These are phyloP conservation scores for Zygogramma bicolorata DNA, from an alignment of 2,888 invertebrate genomes.

Conservation along the genomic window DNA sequence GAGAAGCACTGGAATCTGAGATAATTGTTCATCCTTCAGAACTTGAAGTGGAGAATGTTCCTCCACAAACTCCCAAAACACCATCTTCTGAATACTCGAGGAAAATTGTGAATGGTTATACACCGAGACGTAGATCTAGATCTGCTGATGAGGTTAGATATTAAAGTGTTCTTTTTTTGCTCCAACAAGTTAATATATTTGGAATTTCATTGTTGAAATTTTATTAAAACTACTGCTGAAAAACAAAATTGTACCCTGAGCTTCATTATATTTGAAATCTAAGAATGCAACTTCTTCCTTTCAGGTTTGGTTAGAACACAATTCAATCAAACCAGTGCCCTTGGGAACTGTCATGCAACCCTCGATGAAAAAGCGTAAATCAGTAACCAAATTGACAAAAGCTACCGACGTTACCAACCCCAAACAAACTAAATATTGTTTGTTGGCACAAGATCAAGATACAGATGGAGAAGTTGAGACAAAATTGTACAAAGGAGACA, in stretches of 20 bases:
- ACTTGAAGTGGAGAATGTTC: constrained; percentile 23
- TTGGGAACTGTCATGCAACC: constrained; percentile 92
- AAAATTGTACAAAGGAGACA: constrained; percentile 79
- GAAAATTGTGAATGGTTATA: constrained; percentile 13
- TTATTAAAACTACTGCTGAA: too few relatives aligned
- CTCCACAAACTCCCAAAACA: constrained; percentile 26
- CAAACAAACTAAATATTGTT: constrained; percentile 85
- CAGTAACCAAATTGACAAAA: constrained; percentile 75
- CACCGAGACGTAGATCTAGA: constrained; percentile 32
- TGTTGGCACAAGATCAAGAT: constrained; percentile 93
- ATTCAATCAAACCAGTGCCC: constrained; percentile 82
- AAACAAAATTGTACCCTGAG: too few relatives aligned
- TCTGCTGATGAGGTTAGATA: constrained; percentile 35
- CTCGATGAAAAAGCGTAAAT: constrained; percentile 82
- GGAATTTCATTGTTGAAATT: not conserved
- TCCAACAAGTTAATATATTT: not conserved
- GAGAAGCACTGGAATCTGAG: constrained; percentile 46
- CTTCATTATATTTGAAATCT: too few relatives aligned
- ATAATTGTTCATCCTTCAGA: constrained; percentile 33
- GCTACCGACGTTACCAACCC: constrained; percentile 77
- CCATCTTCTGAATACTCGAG: constrained; percentile 11
- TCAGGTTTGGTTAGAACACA: constrained; percentile 87
- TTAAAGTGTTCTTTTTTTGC: not conserved
- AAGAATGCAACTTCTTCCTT: too few relatives aligned
- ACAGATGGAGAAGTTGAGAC: constrained; percentile 94